Base-by-base conservation (phyloP, 2,797 vertebrate species). In the Zenarchopterus dispar region DNA sequence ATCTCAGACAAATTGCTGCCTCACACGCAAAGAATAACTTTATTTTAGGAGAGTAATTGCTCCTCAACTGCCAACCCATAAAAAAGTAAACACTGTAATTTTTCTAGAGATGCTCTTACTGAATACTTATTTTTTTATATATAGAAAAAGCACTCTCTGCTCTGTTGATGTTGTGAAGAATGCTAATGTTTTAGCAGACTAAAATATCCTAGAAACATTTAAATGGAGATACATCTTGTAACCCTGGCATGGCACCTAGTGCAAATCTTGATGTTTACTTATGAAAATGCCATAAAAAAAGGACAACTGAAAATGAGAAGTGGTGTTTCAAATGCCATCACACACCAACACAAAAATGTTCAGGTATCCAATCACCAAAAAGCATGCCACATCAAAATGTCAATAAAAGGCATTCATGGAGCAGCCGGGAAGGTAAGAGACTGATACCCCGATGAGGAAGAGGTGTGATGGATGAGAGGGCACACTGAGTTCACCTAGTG, bases 1-100 rank as follows among this genome's bases (percentile, higher is more conserved):
- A 58, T 50, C 22, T 57, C 26, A 17, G 49, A 67, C 68, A 46
- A 52, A 72, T 56, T 49, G 50, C 47, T 69, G 33, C 6, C 16
- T 23, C 3, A 39, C n/a, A 46, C 19, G 49, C 1, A 53, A 53
- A 23, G 39, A 70, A 73, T 39, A 58, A 73, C 17, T 61, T 56
- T 52, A 49, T 22, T 31, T 18, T 9, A 50, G 6, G 43, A 46
- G 10, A 47, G 47, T 53, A 33, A 55, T 56, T 55, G 58, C 52
- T 48, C 0, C 36, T 56, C 39, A 60, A 75, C 60, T 65, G 31
- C 67, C 68, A 70, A 62, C 39, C 8, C 43, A 17, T 41, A 18
- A 45, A 31, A 28, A 4, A 31, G 3, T 19, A 9, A 13, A 26
- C 23, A 28, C 33, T 19, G 8, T 1, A 31, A 5, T 45, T 15